Conservation (phyloP, 2,888 invertebrate genomes). For the Calameuta pallipes region DNA sequence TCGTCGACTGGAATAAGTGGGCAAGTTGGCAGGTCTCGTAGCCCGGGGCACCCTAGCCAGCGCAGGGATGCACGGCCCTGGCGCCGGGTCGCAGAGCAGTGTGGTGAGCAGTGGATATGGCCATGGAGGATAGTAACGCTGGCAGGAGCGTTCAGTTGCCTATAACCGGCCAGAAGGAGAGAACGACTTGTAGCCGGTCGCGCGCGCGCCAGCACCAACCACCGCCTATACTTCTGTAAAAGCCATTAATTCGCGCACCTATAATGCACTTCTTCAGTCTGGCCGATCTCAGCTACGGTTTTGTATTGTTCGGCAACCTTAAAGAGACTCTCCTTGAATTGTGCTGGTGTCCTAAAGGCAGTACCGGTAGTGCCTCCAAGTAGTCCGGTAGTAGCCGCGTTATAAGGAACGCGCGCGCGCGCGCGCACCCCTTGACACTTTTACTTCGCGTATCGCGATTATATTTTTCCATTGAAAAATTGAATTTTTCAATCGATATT, state of each 20-base stretch:
- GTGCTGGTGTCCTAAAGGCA: not conserved
- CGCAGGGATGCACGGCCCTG: conserved; percentile 27
- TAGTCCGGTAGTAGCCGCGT: not conserved
- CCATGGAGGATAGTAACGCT: conserved; percentile 53
- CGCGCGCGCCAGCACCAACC: conserved; percentile 26
- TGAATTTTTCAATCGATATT: not conserved
- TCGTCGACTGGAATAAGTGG: not conserved
- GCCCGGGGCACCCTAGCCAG: not conserved
- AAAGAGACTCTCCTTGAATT: not conserved
- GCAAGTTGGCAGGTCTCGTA: not conserved
- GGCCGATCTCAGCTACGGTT: conserved; percentile 13
- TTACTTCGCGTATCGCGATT: not conserved
- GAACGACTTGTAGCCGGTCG: conserved; percentile 33
- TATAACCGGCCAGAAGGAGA: conserved; percentile 54
- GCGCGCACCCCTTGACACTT: not conserved
- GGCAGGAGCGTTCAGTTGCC: conserved; percentile 54
- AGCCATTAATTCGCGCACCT: conserved; percentile 28
- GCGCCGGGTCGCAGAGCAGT: conserved; percentile 42
- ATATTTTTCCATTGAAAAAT: not conserved
- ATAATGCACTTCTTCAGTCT: conserved; percentile 45
- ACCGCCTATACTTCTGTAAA: conserved; percentile 23
- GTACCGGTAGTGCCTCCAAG: conserved; percentile 1
- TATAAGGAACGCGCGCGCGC: not conserved
- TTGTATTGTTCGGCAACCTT: conserved; percentile 3
- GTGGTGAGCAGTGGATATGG: conserved; percentile 47